Base-by-base conservation (phyloP, 92 coral and sea anemone species). In the Meandrina meandrites region DNA sequence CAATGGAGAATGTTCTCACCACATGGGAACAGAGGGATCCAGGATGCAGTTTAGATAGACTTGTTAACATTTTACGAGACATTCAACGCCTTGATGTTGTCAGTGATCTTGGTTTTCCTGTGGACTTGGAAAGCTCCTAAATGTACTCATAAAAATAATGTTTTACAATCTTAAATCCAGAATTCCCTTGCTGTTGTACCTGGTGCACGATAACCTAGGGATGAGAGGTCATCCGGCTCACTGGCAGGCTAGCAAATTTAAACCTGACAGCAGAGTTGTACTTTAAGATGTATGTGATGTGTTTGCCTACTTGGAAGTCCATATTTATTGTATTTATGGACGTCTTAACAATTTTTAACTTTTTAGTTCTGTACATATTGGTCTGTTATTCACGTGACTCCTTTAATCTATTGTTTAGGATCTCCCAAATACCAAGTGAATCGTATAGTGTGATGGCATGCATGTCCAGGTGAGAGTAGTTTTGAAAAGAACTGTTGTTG, bases 11-110 rank as follows among this genome's bases (percentile, higher is more conserved):
- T 18, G 88, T 96, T 69, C 90, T 96, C 0, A 75, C 84, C 8
- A 80, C 51, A 2, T 96, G 99, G 99, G 91, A 91, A 71, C 96
- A 95, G 64, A 90, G 89, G 81, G 95, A 93, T n/a, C 91, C 93
- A 13, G 70, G 37, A 18, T 95, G 96, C 79, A 87, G 86, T 66
- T 45, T 93, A 31, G 90, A 90, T 6, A 87, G 86, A 86, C 80
- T 96, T 47, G 79, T 89, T 4, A 75, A 76, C 5, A 90, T 93
- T 62, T 90, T 96, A 75, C 36, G 71, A 60, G 89, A 90, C 27
- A 62, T 95, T 50, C 91, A 91, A 76, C 85, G 99, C 68, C 78
- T 69, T 24, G 99, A 96, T 86, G 85, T 95, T 37, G 86, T 95
- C 40, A 75, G 84, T 76, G 97, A 88, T 21, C 83, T 94, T 40